Percentiles rank a stretch among this genome's conserved stretches.
Conservation (phyloP, 2,888 invertebrate genomes). For the Linnaemya vulpina region DNA sequence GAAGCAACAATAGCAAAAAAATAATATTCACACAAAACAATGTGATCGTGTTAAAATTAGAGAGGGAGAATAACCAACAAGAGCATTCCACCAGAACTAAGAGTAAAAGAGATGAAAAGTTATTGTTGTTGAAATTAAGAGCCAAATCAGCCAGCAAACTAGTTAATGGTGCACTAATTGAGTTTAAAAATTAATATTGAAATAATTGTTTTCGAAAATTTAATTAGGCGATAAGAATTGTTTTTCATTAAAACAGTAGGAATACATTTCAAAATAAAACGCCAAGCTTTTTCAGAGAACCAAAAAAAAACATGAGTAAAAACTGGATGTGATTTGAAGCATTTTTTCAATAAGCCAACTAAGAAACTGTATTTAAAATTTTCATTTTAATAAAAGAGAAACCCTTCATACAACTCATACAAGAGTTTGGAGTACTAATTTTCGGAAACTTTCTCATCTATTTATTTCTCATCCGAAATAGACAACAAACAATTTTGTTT, state of each 20-base stretch:
- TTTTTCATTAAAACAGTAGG: slow-evolving; percentile 2
- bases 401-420: not conserved
- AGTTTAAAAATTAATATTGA: slow-evolving; percentile 37
- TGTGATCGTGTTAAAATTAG: slow-evolving; percentile 42
- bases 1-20: slow-evolving; percentile 45
- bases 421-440: not conserved
- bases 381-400: not conserved
- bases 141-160: slow-evolving; percentile 54
- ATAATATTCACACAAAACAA: slow-evolving; percentile 16
- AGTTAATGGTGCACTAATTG: slow-evolving; percentile 66
- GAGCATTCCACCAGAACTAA: not conserved
- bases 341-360: not conserved
- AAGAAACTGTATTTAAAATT: too few species aligned
- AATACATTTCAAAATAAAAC: slow-evolving; percentile 23
- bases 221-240: slow-evolving; percentile 35
- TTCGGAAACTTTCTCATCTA: not conserved
- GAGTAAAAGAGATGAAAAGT: slow-evolving; percentile 27
- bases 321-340: slow-evolving; percentile 45
- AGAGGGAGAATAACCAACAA: not conserved
- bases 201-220: slow-evolving; percentile 5
- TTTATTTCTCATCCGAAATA: not conserved
- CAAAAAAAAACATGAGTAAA: slow-evolving; percentile 26
- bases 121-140: slow-evolving; percentile 24
- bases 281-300: slow-evolving; percentile 3
- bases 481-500: not conserved